Percentiles rank a stretch among this genome's conserved stretches.
These are phyloP conservation scores for Margarornis squamiger DNA, from an alignment of 2,797 vertebrate species.

Conservation along the genomic window DNA sequence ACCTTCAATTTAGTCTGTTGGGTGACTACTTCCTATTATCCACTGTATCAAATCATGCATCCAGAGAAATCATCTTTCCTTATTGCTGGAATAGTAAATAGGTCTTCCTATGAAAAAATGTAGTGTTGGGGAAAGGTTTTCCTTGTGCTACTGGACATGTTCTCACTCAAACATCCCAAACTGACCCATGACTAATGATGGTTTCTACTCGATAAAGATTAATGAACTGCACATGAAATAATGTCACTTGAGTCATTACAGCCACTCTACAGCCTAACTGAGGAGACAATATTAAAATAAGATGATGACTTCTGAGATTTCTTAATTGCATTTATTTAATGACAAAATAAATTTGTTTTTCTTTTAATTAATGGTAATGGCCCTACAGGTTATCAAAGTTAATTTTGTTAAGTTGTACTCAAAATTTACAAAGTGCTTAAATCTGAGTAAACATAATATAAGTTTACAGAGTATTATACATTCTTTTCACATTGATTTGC, in stretches of 20 bases:
- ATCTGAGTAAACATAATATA: neutral
- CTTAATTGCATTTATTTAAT: neutral
- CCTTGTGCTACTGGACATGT: neutral
- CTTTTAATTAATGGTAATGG: neutral
- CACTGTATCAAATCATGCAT: neutral
- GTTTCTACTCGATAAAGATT: neutral
- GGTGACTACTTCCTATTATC: neutral
- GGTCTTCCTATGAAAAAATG: neutral
- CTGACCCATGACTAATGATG: neutral
- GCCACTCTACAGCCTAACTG: neutral
- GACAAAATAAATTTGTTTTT: neutral
- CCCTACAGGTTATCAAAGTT: neutral
- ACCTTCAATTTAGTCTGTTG: neutral
- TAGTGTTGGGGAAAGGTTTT: neutral
- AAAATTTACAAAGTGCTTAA: neutral
- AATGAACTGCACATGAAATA: neutral
- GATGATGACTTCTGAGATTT: neutral
- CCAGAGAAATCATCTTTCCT: neutral
- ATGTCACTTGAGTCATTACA: neutral
- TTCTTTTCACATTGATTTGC: neutral
- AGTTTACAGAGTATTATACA: neutral
- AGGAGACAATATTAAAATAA: neutral
- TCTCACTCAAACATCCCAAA: neutral
- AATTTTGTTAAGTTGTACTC: neutral
- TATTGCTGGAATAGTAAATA: neutral